Percentiles rank a stretch among this genome's conserved stretches.
These are phyloP conservation scores for Druon quercuslanigerum DNA, from an alignment of 1,140 invertebrate genomes.

Conservation along the genomic window DNA sequence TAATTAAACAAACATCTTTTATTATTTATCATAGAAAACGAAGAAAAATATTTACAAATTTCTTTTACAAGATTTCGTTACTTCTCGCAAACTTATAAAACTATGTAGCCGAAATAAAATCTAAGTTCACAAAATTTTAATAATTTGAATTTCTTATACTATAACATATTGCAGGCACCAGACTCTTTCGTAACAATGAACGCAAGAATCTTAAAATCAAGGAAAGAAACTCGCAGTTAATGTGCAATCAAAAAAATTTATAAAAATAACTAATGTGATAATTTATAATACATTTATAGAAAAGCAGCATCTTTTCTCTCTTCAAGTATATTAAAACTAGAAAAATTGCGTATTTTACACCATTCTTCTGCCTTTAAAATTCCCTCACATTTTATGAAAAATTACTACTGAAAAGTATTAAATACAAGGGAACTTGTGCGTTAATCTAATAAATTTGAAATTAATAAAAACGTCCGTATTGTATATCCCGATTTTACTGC, in stretches of 20 bases:
- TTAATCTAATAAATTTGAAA: not conserved
- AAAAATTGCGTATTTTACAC: not conserved
- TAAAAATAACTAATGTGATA: too few relatives aligned
- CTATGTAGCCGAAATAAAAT: too few relatives aligned
- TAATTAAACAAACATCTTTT: not conserved
- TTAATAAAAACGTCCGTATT: not conserved
- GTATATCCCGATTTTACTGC: not conserved
- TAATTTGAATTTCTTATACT: too few relatives aligned
- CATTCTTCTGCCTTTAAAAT: not conserved
- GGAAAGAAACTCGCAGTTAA: too few relatives aligned
- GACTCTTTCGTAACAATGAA: too few relatives aligned
- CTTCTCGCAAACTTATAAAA: not conserved
- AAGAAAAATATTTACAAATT: constrained; percentile 2
- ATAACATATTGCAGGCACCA: too few relatives aligned
- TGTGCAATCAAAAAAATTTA: too few relatives aligned
- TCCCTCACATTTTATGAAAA: not conserved
- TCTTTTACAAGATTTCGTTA: constrained; percentile 7
- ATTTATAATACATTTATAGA: too few relatives aligned
- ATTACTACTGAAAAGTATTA: not conserved
- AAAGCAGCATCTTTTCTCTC: too few relatives aligned
- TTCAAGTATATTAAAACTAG: not conserved
- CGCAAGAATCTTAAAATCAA: too few relatives aligned
- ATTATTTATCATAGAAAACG: constrained; percentile 2
- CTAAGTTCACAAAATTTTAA: too few relatives aligned
- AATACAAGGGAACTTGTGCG: not conserved